Conservation (phyloP, 2,113 vertebrate species). For the Myrmecobius fasciatus region DNA sequence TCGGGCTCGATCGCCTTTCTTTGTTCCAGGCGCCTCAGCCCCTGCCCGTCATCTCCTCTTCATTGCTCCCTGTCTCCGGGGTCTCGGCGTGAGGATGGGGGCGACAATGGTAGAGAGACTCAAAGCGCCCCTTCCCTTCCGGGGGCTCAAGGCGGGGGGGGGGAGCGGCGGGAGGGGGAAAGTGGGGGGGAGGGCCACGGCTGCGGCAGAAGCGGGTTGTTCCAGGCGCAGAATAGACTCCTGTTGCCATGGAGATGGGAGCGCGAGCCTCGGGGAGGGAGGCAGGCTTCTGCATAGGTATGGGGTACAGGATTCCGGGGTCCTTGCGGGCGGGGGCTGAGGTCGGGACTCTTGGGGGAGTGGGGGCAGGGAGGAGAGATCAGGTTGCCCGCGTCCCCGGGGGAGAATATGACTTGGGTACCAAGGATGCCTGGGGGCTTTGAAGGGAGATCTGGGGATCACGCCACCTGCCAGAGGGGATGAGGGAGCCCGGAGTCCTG, state of each 20-base stretch:
- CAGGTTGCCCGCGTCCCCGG: constrained; percentile 1
- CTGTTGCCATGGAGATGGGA: constrained; percentile 74
- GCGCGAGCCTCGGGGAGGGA: constrained; percentile 67
- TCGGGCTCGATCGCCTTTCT: background rate
- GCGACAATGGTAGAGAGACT: background rate
- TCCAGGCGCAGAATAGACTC: constrained; percentile 78
- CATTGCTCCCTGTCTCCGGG: background rate
- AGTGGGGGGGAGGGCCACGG: constrained; percentile 49
- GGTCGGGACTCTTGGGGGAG: background rate
- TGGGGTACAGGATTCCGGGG: constrained; percentile 63
- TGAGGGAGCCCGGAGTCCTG: background rate
- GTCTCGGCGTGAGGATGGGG: no score
- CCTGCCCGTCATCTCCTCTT: background rate
- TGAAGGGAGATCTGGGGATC: background rate
- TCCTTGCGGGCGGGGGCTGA: constrained; percentile 73
- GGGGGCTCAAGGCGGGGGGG: background rate
- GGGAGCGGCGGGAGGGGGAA: background rate
- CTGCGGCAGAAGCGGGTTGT: constrained; percentile 73
- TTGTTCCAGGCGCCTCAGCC: background rate
- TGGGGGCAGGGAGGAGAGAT: no score
- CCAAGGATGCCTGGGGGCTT: background rate
- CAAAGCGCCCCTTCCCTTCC: background rate
- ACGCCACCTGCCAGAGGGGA: background rate
- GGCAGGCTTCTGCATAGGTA: constrained; percentile 51
- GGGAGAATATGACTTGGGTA: background rate